Conservation (phyloP, 2,888 invertebrate genomes). For the Drosophila tripunctata region DNA sequence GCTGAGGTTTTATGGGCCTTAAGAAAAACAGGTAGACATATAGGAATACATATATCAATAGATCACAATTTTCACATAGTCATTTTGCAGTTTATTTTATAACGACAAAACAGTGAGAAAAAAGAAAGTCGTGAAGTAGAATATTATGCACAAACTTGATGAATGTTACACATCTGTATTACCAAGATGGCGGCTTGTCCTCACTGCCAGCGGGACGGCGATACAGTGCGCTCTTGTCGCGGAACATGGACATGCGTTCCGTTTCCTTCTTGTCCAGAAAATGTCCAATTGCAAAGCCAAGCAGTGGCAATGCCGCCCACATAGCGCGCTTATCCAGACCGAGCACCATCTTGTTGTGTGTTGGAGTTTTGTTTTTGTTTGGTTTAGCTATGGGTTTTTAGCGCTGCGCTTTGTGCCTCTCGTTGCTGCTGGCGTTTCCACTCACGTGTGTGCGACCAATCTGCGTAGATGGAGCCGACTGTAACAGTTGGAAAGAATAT, state of each 20-base stretch:
- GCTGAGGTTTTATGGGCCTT: constrained; percentile 6
- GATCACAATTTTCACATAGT: constrained; percentile 46
- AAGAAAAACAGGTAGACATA: constrained; percentile 1
- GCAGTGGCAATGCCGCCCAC: constrained; percentile 85
- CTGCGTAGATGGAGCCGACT: constrained; percentile 87
- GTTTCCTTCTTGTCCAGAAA: constrained; percentile 89
- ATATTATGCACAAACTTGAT: constrained; percentile 14
- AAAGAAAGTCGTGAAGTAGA: constrained; percentile 10
- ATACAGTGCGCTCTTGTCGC: constrained; percentile 92
- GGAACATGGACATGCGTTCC: constrained; percentile 88
- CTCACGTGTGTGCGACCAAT: constrained; percentile 89
- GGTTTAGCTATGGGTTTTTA: constrained; percentile 50
- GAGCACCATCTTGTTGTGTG: constrained; percentile 84
- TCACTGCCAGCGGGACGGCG: constrained; percentile 88
- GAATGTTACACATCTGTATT: constrained; percentile 50
- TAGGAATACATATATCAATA: no score
- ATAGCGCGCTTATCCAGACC: constrained; percentile 86
- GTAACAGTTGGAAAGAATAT: constrained; percentile 88
- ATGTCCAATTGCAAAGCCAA: constrained; percentile 87
- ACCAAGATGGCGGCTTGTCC: constrained; percentile 89
- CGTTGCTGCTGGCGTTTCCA: constrained; percentile 87
- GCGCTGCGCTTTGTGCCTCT: constrained; percentile 54
- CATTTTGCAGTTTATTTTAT: constrained; percentile 53
- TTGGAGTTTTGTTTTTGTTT: constrained; percentile 80
- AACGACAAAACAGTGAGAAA: constrained; percentile 51